These are phyloP conservation scores for Galeopterus variegatus DNA, from an alignment of 2,113 vertebrate species.

Conservation along the genomic window DNA sequence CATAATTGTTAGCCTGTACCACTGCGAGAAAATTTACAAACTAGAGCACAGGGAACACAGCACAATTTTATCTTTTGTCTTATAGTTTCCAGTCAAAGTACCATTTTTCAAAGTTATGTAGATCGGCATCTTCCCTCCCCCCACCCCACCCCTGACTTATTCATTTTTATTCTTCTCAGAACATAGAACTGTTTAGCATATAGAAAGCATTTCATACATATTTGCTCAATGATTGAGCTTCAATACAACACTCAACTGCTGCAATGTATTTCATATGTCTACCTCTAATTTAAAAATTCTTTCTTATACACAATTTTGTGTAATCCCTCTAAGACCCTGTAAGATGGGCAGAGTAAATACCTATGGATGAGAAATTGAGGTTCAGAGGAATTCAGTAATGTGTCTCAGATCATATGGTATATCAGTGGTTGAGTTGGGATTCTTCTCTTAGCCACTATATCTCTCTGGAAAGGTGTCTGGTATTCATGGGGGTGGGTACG, in stretches of 20 bases:
- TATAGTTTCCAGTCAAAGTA: neutral
- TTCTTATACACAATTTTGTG: neutral
- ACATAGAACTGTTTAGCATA: neutral
- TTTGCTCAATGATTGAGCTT: neutral
- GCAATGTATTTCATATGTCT: neutral
- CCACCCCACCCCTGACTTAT: neutral
- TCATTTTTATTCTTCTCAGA: neutral
- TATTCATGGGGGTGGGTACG: neutral
- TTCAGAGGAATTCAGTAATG: neutral
- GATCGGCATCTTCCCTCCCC: neutral
- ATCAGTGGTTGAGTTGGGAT: neutral
- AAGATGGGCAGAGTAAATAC: neutral
- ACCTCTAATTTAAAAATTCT: neutral
- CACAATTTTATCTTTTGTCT: conserved; percentile 6
- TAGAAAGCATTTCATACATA: neutral
- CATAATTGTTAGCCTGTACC: neutral
- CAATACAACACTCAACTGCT: neutral
- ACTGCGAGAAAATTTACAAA: neutral
- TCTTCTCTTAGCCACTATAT: neutral
- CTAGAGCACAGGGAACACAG: neutral
- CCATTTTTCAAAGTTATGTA: neutral
- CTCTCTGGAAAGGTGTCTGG: neutral
- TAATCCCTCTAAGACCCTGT: neutral
- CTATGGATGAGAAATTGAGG: neutral
- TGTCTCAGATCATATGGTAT: neutral